A percentile compares a stretch with the other conserved stretches of the same genome.
Evolutionary conservation across 2,797 vertebrate species (phyloP).

Genomic region (Lacerta agilis): DNA sequence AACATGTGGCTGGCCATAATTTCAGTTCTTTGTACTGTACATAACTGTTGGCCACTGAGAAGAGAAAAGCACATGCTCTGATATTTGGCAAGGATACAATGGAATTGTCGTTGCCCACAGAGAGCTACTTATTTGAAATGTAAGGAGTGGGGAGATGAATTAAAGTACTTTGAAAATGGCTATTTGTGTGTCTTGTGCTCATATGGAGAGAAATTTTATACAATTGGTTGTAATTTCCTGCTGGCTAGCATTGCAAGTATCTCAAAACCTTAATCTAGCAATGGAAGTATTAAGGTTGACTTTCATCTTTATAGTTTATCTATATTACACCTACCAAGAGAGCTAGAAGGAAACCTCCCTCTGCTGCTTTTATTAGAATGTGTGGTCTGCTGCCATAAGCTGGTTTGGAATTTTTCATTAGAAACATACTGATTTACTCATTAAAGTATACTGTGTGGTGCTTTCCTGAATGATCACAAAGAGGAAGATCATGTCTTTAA

Average conservation of each 20-base stretch:
- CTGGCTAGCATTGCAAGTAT: not conserved
- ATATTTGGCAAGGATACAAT: constrained; percentile 54
- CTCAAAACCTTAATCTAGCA: not conserved
- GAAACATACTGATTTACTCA: not conserved
- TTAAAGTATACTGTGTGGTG: no score
- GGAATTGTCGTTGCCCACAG: constrained; percentile 57
- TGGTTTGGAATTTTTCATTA: not conserved
- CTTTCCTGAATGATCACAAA: not conserved
- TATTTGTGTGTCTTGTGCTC: constrained; percentile 45
- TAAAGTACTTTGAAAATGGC: constrained; percentile 66
- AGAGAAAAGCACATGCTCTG: constrained; percentile 50
- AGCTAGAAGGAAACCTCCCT: not conserved
- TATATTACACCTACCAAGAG: not conserved
- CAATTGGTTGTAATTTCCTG: not conserved
- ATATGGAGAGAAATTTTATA: constrained; percentile 23
- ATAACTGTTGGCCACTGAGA: constrained; percentile 57
- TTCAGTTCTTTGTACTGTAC: constrained; percentile 62
- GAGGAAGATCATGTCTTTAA: not conserved
- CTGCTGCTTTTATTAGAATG: not conserved
- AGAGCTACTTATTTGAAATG: constrained; percentile 58
- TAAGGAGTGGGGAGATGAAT: constrained; percentile 65
- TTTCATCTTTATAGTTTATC: not conserved
- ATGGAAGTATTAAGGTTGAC: not conserved
- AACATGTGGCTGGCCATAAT: constrained; percentile 66
- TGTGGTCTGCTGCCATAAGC: not conserved